Conservation (phyloP, 1,140 invertebrate genomes). For the Apis florea region DNA sequence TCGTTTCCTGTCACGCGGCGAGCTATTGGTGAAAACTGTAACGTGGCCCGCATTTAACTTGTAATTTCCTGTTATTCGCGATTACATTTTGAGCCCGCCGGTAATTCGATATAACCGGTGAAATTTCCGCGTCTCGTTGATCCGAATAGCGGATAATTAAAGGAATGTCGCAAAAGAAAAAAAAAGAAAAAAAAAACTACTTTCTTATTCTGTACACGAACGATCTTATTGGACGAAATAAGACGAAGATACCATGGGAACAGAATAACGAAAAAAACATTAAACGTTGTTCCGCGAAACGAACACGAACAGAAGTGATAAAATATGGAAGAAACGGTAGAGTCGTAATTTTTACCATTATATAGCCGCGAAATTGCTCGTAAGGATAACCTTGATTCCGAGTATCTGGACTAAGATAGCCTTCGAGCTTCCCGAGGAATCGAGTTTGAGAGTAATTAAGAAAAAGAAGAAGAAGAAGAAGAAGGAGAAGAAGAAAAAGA, state of each 20-base stretch:
- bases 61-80: slow-evolving; percentile 25
- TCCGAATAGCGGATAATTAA: slow-evolving; percentile 30
- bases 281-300: neutral
- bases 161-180: neutral
- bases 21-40: slow-evolving; percentile 20
- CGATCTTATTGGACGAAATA: neutral
- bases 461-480: too few species aligned
- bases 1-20: slow-evolving; percentile 18
- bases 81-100: neutral
- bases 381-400: slow-evolving; percentile 7
- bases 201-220: neutral
- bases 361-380: slow-evolving; percentile 30
- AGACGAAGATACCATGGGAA: neutral
- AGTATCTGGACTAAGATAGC: neutral
- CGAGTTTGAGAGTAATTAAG: slow-evolving; percentile 19
- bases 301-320: neutral
- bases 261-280: neutral
- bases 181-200: neutral
- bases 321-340: neutral
- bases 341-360: slow-evolving; percentile 25
- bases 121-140: slow-evolving; percentile 42
- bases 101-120: slow-evolving; percentile 22
- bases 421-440: neutral
- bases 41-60: slow-evolving; percentile 4
- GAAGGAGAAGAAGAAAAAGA: too few species aligned